Base-by-base conservation (phyloP, 1,140 invertebrate genomes). In the Pemphigus obesinymphae region DNA sequence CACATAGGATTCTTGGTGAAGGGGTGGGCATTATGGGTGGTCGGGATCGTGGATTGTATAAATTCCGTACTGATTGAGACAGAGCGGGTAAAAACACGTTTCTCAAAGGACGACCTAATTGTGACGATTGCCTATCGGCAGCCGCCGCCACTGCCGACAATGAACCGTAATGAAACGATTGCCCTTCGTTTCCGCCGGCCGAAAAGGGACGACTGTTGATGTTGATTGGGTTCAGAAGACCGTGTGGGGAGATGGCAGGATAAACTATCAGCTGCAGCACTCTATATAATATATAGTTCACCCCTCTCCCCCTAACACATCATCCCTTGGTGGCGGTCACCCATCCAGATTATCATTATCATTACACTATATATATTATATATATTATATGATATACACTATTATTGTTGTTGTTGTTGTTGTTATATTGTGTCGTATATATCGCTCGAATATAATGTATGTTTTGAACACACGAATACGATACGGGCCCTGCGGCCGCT, bases 141-240 rank as follows among this genome's bases (percentile, higher is more conserved):
- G n/a, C 66, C 40, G 66, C 66, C 66, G 34, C 63, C 63, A 15
- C 72, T 13, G 53, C 26, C 76, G 76, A 80, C 76, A 80, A 80
- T 80, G 53, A 80, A 80, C 76, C 76, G 37, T 80, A 80, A 80
- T 80, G 76, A 80, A 80, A 80, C 76, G 76, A 80, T 80, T 80
- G 76, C 76, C 76, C 55, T 63, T 61, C 76, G 53, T n/a, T 80
- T 80, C 76, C 76, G 55, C 55, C 76, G 40, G 55, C 55, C 76
- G 40, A 80, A 80, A 80, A 80, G 76, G 76, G 76, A 43, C 76
- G n/a, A n/a, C n/a, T n/a, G n/a, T n/a, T n/a, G n/a, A n/a, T 45
- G 76, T 61, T 80, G 76, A 80, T 80, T 80, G 76, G 55, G 76
- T 63, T 78, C 75, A 78, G 75, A n/a, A 78, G 53, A 78, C 75